Conservation (phyloP, 2,797 vertebrate species). For the Xiphorhynchus erythropygius region DNA sequence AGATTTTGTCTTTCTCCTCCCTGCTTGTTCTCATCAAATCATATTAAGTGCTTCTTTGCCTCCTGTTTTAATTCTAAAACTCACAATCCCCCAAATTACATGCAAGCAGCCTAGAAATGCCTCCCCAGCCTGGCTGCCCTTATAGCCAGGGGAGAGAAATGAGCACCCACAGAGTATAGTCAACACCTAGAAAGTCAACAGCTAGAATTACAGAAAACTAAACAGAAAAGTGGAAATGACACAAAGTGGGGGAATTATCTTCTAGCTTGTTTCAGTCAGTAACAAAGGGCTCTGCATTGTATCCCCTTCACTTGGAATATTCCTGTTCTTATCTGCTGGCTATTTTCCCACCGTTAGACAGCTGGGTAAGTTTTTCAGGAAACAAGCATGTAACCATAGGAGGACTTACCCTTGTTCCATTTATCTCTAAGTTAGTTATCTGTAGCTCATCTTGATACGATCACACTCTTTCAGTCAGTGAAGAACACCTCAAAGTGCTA, state of each 20-base stretch:
- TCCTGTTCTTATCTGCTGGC: neutral
- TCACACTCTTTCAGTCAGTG: accelerated
- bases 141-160: neutral
- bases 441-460: neutral
- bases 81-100: neutral
- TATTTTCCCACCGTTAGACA: neutral
- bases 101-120: neutral
- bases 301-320: neutral
- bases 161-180: neutral
- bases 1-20: neutral
- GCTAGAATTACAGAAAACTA: neutral
- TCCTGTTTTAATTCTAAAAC: constrained; percentile 15
- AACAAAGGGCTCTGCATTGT: neutral
- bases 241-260: neutral
- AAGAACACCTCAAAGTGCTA: neutral
- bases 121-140: neutral
- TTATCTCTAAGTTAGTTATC: neutral
- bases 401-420: neutral
- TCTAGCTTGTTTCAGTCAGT: neutral
- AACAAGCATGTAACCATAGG: neutral
- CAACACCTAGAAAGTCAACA: neutral
- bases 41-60: neutral
- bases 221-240: neutral
- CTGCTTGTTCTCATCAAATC: neutral
- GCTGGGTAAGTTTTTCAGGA: neutral